These are phyloP conservation scores for Megalopta genalis DNA, from an alignment of 1,140 invertebrate species.

Conservation along the genomic window DNA sequence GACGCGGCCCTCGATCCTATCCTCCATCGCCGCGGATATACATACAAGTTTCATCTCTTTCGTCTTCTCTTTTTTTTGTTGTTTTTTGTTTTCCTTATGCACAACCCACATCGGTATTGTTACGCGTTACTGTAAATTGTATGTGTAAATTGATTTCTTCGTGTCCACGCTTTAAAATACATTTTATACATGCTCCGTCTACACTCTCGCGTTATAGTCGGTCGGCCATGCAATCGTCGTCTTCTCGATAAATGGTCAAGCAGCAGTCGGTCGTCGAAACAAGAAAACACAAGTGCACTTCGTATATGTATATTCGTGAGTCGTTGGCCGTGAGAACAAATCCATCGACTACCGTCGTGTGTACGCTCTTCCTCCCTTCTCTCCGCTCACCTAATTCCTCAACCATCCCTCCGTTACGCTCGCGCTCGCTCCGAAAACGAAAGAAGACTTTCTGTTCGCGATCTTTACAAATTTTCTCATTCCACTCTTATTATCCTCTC, in stretches of 20 bases:
- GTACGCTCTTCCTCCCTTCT: background rate
- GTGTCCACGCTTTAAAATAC: slow-evolving; percentile 70
- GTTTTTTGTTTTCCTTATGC: slow-evolving; percentile 49
- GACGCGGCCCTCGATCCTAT: slow-evolving; percentile 27
- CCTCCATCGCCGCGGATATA: slow-evolving; percentile 57
- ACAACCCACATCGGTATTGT: slow-evolving; percentile 68
- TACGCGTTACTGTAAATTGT: slow-evolving; percentile 63
- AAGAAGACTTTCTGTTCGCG: slow-evolving; percentile 14
- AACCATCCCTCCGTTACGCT: slow-evolving; percentile 1
- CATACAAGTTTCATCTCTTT: too few species aligned
- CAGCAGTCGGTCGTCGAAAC: slow-evolving; percentile 27
- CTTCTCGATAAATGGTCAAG: slow-evolving; percentile 33
- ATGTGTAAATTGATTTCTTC: slow-evolving; percentile 62
- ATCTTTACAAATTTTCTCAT: background rate
- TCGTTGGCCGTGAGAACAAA: slow-evolving; percentile 8
- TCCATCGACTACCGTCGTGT: background rate
- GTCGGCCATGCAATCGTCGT: slow-evolving; percentile 45
- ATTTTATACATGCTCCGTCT: slow-evolving; percentile 69
- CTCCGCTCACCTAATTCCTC: background rate
- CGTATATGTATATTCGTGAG: slow-evolving; percentile 21
- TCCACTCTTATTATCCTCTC: background rate
- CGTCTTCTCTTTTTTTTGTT: background rate
- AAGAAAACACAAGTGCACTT: slow-evolving; percentile 4
- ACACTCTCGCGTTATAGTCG: slow-evolving; percentile 49
- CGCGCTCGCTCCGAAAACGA: background rate